A percentile compares a stretch with the other conserved stretches of the same genome.
Evolutionary conservation across 2,113 vertebrate genomes (phyloP).

Genomic region (Phylloscopus whistleri): DNA sequence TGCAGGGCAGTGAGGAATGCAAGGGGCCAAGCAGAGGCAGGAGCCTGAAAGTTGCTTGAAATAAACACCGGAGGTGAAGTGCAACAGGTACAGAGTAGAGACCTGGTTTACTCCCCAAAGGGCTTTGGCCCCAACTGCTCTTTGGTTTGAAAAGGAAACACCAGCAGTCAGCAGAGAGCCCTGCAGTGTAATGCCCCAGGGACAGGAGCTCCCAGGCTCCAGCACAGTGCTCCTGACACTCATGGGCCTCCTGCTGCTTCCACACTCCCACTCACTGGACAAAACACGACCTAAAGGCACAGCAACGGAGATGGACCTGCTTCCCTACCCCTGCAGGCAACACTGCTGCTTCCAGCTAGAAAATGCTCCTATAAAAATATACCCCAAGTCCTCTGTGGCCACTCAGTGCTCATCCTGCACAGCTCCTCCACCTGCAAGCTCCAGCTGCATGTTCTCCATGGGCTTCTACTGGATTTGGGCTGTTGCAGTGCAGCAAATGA

Average conservation of each 20-base stretch:
- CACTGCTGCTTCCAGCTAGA: not conserved
- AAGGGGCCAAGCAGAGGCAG: not conserved
- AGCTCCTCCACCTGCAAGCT: not conserved
- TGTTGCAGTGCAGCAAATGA: not conserved
- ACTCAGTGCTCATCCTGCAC: fast-evolving
- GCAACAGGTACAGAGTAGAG: not conserved
- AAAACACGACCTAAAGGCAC: not conserved
- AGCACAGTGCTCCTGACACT: fast-evolving
- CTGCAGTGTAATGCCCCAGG: not conserved
- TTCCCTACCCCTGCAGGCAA: not conserved
- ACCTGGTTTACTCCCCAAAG: not conserved
- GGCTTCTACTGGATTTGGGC: not conserved
- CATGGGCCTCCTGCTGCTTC: fast-evolving
- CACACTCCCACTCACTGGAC: not conserved
- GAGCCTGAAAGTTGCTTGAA: not conserved
- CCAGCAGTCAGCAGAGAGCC: not conserved
- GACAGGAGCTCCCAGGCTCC: not conserved
- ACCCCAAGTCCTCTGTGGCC: fast-evolving
- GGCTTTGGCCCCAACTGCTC: not conserved
- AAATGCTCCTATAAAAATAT: not conserved
- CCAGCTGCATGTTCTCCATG: not conserved
- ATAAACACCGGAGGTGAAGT: not conserved
- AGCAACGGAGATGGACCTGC: fast-evolving
- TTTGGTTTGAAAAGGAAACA: slow-evolving; percentile 11
- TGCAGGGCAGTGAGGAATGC: fast-evolving